Base-by-base conservation (phyloP, 1,140 invertebrate species). In the Drosophila malerkotliana region DNA sequence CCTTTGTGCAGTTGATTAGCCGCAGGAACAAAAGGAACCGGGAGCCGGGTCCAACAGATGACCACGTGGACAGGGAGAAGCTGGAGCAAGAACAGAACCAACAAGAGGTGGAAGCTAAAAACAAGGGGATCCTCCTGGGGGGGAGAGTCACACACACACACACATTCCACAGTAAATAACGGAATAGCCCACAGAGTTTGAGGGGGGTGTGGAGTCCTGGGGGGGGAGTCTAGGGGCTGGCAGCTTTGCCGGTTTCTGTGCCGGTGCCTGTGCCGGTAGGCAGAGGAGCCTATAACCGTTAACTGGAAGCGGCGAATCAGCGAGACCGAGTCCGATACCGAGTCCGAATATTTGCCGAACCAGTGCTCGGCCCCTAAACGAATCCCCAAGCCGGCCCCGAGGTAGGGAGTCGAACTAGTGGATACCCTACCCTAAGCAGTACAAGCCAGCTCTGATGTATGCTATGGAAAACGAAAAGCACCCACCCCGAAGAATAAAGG, bases 271-370 rank as follows among this genome's bases (percentile, higher is more conserved):
- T 51, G 49, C 72, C 73, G 68, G 68, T 44, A 58, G 49, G 39
- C 39, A 41, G 39, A 41, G 49, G 62, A 69, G 74, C 41, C 41
- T 49, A 60, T 32, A 72, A 72, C 69, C 71, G 71, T 51, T 72
- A 66, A 74, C 72, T 75, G 72, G 72, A 75, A 75, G 53, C 61
- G 68, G 51, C 57, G 57, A 73, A 52, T 58, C 57, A 60, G 24
- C 48, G 41, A 56, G 51, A 30, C 37, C 58, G 56, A 45, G 55
- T 12, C 56, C 55, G 48, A 64, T 47, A 24, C 32, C 72, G 67
- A 49, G 12, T 41, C 26, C 26, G 26, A 28, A 28, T 28, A 7
- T 28, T 28, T 41, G 69, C 52, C 26, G 54, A 44, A 18, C 41
- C 41, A 44, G 8, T 52, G 34, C 8, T 68, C 60, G 60, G 78